Evolutionary conservation across 2,888 invertebrate species (phyloP), one percentile per base, ranked within the genome.

Genomic region (Spilosoma lubricipeda): DNA sequence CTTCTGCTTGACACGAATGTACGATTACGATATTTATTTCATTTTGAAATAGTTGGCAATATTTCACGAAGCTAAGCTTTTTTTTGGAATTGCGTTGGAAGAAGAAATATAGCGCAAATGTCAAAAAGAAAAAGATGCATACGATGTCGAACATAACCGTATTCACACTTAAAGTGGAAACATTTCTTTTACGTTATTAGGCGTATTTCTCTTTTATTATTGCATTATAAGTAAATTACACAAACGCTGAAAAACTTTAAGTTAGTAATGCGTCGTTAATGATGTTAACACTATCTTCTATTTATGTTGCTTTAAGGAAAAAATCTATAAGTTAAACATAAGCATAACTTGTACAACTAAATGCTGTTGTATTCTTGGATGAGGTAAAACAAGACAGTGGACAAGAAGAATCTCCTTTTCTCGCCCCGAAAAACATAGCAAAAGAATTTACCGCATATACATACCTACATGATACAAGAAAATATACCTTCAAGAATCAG

Each of bases 1-100:
- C 76, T 73, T 73, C 74, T 70, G 67, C 70, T 65, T 63, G 71
- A 75, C 64, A 66, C 74, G 66, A 82, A 77, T 79, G 83, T 83
- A 56, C 56, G 42, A 76, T 79, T 80, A 80, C 77, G 73, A 75
- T 77, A 79, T 82, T 80, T 73, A 83, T 77, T 83, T 78, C 79
- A 76, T 65, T 82, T 81, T 56, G 48, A 71, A 74, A 81, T 77
- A 65, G 68, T 67, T 70, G 48, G 68, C 71, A 67, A 81, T 75
- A 64, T 71, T 77, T 78, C 69, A 66, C 63, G 30, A 30, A 67
- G 64, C 59, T 76, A 69, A 73, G 59, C 70, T 67, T 74, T 77
- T 75, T 84, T 74, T 56, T 36, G n/a, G 8, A 52, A 59, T 76
- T 74, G 76, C 70, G 79, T 80, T 73, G 70, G 72, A 42, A 42